Evolutionary conservation across 1,140 invertebrate genomes (phyloP).

Genomic region (Pentalonia nigronervosa): DNA sequence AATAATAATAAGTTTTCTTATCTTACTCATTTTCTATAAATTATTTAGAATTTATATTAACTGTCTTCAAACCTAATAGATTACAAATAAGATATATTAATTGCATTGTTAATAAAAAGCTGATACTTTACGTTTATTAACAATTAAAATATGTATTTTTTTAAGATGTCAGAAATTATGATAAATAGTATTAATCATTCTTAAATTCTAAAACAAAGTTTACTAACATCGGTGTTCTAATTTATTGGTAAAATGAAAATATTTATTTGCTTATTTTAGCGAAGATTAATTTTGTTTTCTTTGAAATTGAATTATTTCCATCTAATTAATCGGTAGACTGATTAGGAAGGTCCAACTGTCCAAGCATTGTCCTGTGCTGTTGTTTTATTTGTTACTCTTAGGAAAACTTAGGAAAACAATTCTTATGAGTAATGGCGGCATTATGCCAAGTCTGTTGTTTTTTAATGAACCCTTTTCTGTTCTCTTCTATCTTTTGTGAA

Average conservation of each 20-base stretch:
- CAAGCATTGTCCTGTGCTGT: constrained; percentile 4
- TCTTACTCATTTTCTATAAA: neutral
- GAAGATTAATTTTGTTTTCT: constrained; percentile 28
- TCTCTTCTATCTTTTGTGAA: constrained; percentile 24
- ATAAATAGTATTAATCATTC: neutral
- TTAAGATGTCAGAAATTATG: neutral
- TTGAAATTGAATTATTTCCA: constrained; percentile 21
- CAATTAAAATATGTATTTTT: neutral
- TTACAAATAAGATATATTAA: neutral
- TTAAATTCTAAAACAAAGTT: neutral
- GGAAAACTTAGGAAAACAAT: constrained; percentile 26
- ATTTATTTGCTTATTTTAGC: neutral
- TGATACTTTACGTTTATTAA: neutral
- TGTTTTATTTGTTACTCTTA: constrained; percentile 36
- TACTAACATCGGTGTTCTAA: neutral
- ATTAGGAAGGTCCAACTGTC: constrained; percentile 15
- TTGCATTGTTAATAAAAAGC: neutral
- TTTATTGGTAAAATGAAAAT: neutral
- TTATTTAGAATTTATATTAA: neutral
- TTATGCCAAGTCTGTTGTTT: constrained; percentile 43
- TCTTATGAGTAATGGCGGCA: constrained; percentile 45
- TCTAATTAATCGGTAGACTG: constrained; percentile 26
- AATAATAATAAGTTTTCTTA: neutral
- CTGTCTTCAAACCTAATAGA: neutral
- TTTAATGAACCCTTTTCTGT: constrained; percentile 26